Base-by-base conservation (phyloP, 2,888 invertebrate species). In the Acleris sparsana region DNA sequence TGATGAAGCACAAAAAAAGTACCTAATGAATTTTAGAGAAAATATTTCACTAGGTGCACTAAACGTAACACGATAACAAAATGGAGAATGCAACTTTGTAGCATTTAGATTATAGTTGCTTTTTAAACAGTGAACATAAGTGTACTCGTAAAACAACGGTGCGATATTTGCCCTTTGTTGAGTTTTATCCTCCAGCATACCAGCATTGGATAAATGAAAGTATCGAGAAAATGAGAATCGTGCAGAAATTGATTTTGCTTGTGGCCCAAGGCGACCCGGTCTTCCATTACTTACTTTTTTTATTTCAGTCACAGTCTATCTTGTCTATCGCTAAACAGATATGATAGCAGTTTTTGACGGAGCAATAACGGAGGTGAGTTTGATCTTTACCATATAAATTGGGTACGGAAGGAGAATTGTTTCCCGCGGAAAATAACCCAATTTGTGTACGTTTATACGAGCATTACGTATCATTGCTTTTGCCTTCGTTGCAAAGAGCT, bases 231-330 rank as follows among this genome's bases (percentile, higher is more conserved):
- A 82, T 80, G 80, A 78, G 76, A 82, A 84, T 79, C 82, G 81
- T 76, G 75, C 74, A 76, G 76, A 84, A 87, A 86, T 88, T 84
- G 86, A 86, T 86, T 86, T 86, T 79, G 74, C 80, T 77, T 73
- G 76, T 79, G 73, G 80, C 84, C 80, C 73, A 72, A 72, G 81
- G 82, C 83, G 76, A 69, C 68, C 69, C 75, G 78, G 75, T 77
- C 78, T 77, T 75, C 78, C 72, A 80, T 82, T 83, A 80, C 78
- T 75, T 76, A 79, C 46, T 57, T 56, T 53, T 74, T 79, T 79
- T 75, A 74, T 81, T 79, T 77, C 72, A 71, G 65, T 63, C 71
- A 62, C 69, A 69, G 70, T 73, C 71, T 73, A 72, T 74, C 72
- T 72, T 72, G 68, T 73, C 70, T 73, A 70, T 71, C 70, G 73